These are phyloP conservation scores for Aproaerema taeniolella DNA, from an alignment of 2,888 invertebrate species.

Conservation along the genomic window DNA sequence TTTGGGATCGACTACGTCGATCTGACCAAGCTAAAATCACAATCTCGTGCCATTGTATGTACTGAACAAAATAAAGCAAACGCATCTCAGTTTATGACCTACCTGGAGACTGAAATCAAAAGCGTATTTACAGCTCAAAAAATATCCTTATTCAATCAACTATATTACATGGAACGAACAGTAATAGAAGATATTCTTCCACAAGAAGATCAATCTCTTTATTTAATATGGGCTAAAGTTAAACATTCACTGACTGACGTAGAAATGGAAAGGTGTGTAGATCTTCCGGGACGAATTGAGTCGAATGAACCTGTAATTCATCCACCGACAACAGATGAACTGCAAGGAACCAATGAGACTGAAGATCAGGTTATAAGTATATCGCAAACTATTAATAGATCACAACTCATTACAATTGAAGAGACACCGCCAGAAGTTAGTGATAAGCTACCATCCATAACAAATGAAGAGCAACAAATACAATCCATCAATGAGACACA, in stretches of 20 bases:
- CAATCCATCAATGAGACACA: too few species aligned
- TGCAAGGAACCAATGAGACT: neutral
- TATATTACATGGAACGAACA: slow-evolving; percentile 1
- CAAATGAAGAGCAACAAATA: too few species aligned
- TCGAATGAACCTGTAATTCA: slow-evolving; percentile 3
- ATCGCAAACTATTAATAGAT: too few species aligned
- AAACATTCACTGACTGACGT: neutral
- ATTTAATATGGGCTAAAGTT: neutral
- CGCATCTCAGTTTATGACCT: neutral
- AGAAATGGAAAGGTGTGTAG: neutral
- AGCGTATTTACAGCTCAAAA: slow-evolving; percentile 5
- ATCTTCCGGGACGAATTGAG: neutral
- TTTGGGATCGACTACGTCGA: slow-evolving; percentile 15
- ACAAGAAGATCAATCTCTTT: slow-evolving; percentile 3
- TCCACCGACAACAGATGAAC: neutral
- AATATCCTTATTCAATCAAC: slow-evolving; percentile 5
- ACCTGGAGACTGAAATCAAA: slow-evolving; percentile 8
- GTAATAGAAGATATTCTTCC: neutral
- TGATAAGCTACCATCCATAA: too few species aligned
- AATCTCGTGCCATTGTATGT: neutral
- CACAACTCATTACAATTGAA: neutral
- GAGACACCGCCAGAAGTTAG: too few species aligned
- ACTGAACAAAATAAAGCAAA: neutral
- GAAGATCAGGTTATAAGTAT: too few species aligned
- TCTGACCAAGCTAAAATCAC: slow-evolving; percentile 8